Base-by-base conservation (phyloP, 2,797 vertebrate genomes). In the Prionace glauca region DNA sequence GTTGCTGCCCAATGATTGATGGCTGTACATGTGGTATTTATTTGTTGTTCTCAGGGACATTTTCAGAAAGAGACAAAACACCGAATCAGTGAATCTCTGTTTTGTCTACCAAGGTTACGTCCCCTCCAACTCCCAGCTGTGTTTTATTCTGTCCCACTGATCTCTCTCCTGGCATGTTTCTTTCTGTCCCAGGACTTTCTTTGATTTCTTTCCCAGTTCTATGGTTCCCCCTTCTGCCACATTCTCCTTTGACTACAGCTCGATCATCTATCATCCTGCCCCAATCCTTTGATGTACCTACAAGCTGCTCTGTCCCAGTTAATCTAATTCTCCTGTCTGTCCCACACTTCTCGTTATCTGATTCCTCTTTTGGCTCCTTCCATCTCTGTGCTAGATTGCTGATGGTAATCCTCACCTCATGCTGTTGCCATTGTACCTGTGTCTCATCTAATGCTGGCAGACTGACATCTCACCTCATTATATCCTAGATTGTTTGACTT, bases 31-130 rank as follows among this genome's bases (percentile, higher is more conserved):
- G 71, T 94, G 93, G 41, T 94, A 72, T 41, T 56, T 94, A 94
- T 94, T 94, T 94, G 93, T 94, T 94, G 88, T 69, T 92, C 90
- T 12, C 90, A 41, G 90, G 65, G 90, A 92, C n/a, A 92, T 92
- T 92, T 92, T 16, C 5, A 77, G 74, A 60, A 56, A 95, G 41
- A 95, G 71, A 74, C 93, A 95, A 60, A 95, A 95, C 56, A 95
- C 11, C 14, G 4, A 77, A 32, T 60, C 71, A 74, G 29, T 60
- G 26, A 77, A 95, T 56, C 71, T 94, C 93, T 95, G 93, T 94
- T 94, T 72, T 74, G 93, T 94, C 93, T 94, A 95, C 16, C 12
- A 16, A 41, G 29, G 71, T 41, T 32, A 14, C 26, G 50, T 60
- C 72, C 93, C 45, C 26, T 72, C 45, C 2, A 18, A 77, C 71